Evolutionary conservation across 2,113 vertebrate species (phyloP).

Genomic region (Arenaria interpres): DNA sequence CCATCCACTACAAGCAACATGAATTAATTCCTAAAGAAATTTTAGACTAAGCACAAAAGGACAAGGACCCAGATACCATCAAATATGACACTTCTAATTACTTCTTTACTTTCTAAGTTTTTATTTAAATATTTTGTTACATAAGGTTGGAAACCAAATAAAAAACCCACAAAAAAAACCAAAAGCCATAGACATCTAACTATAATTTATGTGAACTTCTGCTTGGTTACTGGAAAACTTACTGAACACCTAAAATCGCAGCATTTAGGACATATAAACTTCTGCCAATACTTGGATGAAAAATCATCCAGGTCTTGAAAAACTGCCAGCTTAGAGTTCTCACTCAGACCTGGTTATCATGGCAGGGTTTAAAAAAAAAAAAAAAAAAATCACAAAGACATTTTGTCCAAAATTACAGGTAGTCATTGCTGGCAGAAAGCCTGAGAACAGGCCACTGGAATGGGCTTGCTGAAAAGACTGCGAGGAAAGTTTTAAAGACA

Average conservation of each 20-base stretch:
- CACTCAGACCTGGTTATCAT: neutral
- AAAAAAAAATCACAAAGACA: neutral
- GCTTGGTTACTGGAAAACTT: neutral
- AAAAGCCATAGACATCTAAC: neutral
- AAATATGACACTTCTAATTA: neutral
- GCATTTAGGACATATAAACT: neutral
- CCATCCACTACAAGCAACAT: neutral
- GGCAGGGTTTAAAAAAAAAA: neutral
- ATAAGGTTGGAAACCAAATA: neutral
- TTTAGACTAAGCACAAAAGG: neutral
- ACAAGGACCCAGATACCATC: accelerated
- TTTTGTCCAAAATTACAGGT: neutral
- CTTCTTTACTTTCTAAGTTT: neutral
- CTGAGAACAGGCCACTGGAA: neutral
- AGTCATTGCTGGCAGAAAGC: neutral
- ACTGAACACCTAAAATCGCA: neutral
- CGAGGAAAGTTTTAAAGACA: neutral
- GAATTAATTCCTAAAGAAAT: neutral
- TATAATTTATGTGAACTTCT: neutral
- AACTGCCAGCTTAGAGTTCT: neutral
- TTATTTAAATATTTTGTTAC: neutral
- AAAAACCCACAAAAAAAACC: accelerated
- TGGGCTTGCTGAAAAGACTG: neutral
- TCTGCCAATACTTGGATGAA: neutral
- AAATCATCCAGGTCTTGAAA: neutral